Evolutionary conservation across 2,888 invertebrate species (phyloP), one percentile per base, ranked within the genome.

Genomic region (Salticus scenicus): DNA sequence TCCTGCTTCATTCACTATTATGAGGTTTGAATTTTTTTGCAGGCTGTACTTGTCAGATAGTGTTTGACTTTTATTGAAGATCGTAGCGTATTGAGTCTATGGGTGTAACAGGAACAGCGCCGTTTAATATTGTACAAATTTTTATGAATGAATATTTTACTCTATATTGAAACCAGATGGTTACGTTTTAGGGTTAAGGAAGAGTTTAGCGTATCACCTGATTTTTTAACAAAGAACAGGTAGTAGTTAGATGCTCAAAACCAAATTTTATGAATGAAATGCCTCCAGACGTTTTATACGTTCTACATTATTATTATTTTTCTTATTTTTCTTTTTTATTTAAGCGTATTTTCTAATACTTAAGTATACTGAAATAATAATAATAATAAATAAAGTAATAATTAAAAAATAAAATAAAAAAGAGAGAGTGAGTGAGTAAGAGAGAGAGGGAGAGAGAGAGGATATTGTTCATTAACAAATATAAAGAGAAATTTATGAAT

Each of bases 101-200:
- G 81, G 81, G 81, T 51, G 81, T 57, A 81, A 81, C 81, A 81
- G 81, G 81, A 81, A 81, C 66, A 74, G 24, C 71, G 27, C 28
- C n/a, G 51, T 80, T 80, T 80, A 27, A 57, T 28, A 42, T 31
- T 63, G 31, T 24, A 66, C 14, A 24, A 57, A 47, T 73, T 27
- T 80, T 74, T 74, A 74, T 73, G 81, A 81, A 81, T 74, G 51
- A 72, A 37, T 37, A n/a, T 12, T 20, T 7, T 76, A 47, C 37
- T 42, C 41, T 67, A 79, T 63, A 31, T 14, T 27, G 28, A 41
- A 28, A 7, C 72, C 74, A 81, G 69, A 74, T 81, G 81, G 27
- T 28, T 67, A 41, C n/a, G 17, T 10, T 28, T 30, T 72, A 31
- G 51, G 63, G 63, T 74, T 74, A 27, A 67, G 27, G 24, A 57